Evolutionary conservation across 1,140 invertebrate genomes (phyloP).

Genomic region (Temnothorax nylanderi): DNA sequence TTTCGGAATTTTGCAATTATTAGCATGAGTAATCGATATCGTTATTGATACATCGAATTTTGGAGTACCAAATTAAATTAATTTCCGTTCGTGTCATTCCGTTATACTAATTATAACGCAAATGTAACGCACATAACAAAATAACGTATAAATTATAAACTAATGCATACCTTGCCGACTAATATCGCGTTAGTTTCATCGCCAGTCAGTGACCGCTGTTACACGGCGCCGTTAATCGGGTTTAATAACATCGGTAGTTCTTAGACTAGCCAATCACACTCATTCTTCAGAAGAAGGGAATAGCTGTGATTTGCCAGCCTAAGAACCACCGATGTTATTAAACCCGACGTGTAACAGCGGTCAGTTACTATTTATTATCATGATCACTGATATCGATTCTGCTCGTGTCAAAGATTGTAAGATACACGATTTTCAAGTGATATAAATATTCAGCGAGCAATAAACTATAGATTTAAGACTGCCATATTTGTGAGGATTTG

Average conservation of each 20-base stretch:
- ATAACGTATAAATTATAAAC: not conserved
- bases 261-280: too few species aligned
- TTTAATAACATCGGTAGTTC: too few species aligned
- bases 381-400: too few species aligned
- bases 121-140: not conserved
- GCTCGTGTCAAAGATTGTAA: not conserved
- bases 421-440: not conserved
- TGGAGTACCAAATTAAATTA: too few species aligned
- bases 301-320: too few species aligned
- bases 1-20: not conserved
- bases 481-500: not conserved
- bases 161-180: not conserved
- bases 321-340: too few species aligned
- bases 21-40: not conserved
- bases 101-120: too few species aligned
- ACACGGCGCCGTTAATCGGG: too few species aligned
- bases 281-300: too few species aligned
- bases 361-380: not conserved
- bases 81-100: not conserved
- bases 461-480: not conserved
- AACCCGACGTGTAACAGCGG: too few species aligned
- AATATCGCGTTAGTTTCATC: not conserved
- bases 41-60: not conserved
- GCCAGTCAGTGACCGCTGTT: too few species aligned
- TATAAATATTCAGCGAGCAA: not conserved